Percentiles rank a stretch among this genome's conserved stretches.
phyloP scores from a whole-genome alignment of 2,797 vertebrate species.

The Melanotaenia pygmaea region DNA sequence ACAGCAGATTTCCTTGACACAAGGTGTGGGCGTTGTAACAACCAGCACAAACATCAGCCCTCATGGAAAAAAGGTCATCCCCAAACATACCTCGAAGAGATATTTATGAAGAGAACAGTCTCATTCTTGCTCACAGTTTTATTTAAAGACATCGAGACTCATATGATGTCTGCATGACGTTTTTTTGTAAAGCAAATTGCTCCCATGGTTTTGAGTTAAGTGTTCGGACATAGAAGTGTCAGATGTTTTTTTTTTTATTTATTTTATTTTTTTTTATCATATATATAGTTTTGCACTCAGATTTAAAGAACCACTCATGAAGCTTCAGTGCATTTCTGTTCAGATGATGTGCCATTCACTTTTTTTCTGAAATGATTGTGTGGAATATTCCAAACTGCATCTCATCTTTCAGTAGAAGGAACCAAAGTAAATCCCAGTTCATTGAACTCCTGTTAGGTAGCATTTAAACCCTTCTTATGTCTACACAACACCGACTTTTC shows the following conservation, averaged over 20 bases:
- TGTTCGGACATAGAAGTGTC: too few relatives aligned
- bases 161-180: not conserved
- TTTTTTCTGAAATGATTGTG: conserved; percentile 29
- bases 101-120: conserved; percentile 16
- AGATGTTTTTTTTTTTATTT: conserved; percentile 1
- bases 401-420: conserved; percentile 2
- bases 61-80: conserved; percentile 73
- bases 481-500: conserved; percentile 2
- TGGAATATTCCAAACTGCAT: conserved; percentile 32
- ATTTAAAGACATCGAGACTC: not conserved
- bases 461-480: conserved; percentile 17
- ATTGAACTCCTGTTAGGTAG: not conserved
- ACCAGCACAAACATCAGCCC: conserved; percentile 72
- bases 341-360: not conserved
- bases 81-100: conserved; percentile 35
- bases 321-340: not conserved
- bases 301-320: conserved; percentile 24
- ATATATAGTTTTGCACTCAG: conserved; percentile 28
- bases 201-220: too few relatives aligned
- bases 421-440: conserved; percentile 26
- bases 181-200: not conserved
- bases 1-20: conserved; percentile 74
- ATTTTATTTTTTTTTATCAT: conserved; percentile 14
- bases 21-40: conserved; percentile 68
- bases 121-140: conserved; percentile 33